A percentile compares a stretch with the other conserved stretches of the same genome.
phyloP scores from a whole-genome alignment of 2,797 vertebrate species.

The Myotis planiceps region DNA sequence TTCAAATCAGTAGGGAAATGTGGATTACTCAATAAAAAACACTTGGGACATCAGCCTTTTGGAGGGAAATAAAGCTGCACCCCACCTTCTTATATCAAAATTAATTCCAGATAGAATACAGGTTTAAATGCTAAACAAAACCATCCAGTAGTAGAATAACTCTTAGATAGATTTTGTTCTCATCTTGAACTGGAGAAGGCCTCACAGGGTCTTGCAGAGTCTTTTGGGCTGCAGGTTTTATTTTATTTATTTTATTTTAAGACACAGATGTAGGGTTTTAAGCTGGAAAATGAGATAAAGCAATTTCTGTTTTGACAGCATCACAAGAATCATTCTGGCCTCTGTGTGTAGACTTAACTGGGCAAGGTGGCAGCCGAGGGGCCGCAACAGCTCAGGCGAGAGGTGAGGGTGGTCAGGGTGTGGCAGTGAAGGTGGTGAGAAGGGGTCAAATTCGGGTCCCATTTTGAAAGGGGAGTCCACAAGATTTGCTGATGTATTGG shows the following conservation, averaged over 20 bases:
- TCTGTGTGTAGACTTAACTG: background rate
- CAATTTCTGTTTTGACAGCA: background rate
- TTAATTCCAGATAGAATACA: conserved; percentile 21
- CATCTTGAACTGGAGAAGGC: background rate
- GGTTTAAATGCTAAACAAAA: background rate
- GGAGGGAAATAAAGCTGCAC: background rate
- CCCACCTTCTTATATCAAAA: background rate
- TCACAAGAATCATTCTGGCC: background rate
- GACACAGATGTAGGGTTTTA: background rate
- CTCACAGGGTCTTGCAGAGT: background rate
- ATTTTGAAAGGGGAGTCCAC: background rate
- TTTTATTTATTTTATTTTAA: background rate
- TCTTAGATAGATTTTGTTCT: background rate
- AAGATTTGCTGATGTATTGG: background rate
- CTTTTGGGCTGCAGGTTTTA: background rate
- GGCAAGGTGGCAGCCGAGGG: background rate
- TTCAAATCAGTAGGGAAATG: conserved; percentile 19
- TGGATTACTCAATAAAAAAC: conserved; percentile 9
- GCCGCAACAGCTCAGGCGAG: background rate
- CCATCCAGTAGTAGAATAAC: background rate
- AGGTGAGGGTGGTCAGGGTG: background rate
- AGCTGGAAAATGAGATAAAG: background rate
- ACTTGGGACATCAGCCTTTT: conserved; percentile 26
- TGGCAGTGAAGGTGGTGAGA: background rate
- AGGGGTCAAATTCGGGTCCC: background rate